These are phyloP conservation scores for Eudyptes chrysolophus DNA, from an alignment of 2,113 vertebrate genomes.

Conservation along the genomic window DNA sequence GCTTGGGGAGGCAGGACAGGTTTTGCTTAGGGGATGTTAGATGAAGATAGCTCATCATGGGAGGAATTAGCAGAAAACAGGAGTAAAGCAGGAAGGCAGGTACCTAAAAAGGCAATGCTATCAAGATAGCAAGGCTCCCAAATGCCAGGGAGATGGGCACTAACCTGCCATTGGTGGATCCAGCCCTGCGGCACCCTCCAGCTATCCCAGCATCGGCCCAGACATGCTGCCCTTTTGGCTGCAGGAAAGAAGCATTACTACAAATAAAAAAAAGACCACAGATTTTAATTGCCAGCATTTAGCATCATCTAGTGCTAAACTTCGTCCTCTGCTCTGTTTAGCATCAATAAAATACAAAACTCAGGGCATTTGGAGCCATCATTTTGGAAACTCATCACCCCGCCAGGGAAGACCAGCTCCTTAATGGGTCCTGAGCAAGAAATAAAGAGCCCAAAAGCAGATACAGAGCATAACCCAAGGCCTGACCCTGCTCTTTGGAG, in stretches of 20 bases:
- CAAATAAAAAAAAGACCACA: no score
- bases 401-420: not conserved
- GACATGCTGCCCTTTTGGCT: not conserved
- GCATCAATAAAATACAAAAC: not conserved
- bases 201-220: accelerated
- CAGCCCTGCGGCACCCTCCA: accelerated
- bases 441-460: not conserved
- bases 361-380: accelerated
- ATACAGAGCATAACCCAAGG: not conserved
- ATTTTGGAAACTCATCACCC: accelerated
- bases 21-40: not conserved
- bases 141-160: accelerated
- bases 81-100: not conserved
- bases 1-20: accelerated
- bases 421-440: accelerated
- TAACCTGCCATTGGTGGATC: accelerated
- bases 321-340: not conserved
- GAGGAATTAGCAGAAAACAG: not conserved
- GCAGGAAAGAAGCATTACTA: accelerated
- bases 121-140: not conserved
- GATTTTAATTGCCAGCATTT: not conserved
- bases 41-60: not conserved
- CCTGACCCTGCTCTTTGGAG: not conserved
- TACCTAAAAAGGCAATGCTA: not conserved
- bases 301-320: slow-evolving; percentile 14